phyloP scores from a whole-genome alignment of 2,797 vertebrate genomes.

The Sebastes nivosus region DNA sequence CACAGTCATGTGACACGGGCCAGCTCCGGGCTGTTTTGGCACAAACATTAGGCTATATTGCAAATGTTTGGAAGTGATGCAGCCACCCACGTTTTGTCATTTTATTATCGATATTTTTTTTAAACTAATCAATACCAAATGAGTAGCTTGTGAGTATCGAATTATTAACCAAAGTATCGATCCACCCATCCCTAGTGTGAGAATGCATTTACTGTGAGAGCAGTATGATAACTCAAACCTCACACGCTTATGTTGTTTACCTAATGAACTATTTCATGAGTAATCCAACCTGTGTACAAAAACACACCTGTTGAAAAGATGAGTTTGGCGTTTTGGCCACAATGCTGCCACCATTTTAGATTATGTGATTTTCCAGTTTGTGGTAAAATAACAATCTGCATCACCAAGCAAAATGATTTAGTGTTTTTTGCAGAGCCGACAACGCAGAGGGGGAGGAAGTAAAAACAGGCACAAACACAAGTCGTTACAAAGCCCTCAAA shows the following conservation, averaged over 20 bases:
- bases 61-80: too few species aligned
- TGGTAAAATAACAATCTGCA: conserved; percentile 11
- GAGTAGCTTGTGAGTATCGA: too few species aligned
- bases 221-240: not conserved
- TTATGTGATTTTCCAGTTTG: not conserved
- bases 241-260: not conserved
- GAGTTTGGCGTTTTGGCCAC: not conserved
- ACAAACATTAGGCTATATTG: too few species aligned
- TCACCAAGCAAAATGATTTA: not conserved
- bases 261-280: not conserved
- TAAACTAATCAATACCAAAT: too few species aligned
- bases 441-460: not conserved
- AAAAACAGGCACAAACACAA: not conserved
- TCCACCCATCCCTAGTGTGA: too few species aligned
- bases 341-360: not conserved
- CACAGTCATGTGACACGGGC: too few species aligned
- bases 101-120: too few species aligned
- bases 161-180: too few species aligned
- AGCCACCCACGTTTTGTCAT: too few species aligned
- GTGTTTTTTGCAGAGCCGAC: not conserved
- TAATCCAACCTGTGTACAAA: not conserved
- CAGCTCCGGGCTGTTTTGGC: too few species aligned
- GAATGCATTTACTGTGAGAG: not conserved
- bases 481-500: conserved; percentile 7
- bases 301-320: too few species aligned